These are phyloP conservation scores for Drosophila trapezifrons DNA, from an alignment of 1,140 invertebrate species.

Conservation along the genomic window DNA sequence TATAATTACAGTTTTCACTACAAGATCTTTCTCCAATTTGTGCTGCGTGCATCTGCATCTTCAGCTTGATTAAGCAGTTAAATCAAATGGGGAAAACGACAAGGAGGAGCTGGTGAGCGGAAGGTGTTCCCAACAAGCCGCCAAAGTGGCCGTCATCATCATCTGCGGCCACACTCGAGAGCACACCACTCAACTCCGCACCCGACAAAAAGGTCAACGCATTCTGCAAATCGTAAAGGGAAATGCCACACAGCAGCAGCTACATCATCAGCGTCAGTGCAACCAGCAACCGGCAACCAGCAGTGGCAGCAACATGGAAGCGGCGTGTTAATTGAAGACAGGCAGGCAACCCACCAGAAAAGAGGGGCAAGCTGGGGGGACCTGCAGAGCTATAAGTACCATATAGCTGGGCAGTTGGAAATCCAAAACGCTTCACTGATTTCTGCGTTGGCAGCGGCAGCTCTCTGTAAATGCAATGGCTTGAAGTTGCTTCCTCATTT, in stretches of 20 bases:
- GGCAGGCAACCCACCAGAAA: conserved; percentile 43
- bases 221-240: conserved; percentile 70
- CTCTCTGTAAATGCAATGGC: conserved; percentile 29
- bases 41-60: conserved; percentile 25
- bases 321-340: conserved; percentile 81
- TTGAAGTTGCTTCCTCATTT: conserved; percentile 74
- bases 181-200: conserved; percentile 38
- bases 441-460: conserved; percentile 61
- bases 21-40: too few species aligned
- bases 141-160: conserved; percentile 70
- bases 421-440: conserved; percentile 77
- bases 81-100: conserved; percentile 54
- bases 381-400: not conserved
- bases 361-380: conserved; percentile 25
- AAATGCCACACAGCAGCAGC: conserved; percentile 74
- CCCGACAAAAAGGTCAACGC: conserved; percentile 71
- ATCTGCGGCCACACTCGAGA: conserved; percentile 74
- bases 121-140: conserved; percentile 70
- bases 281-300: conserved; percentile 7
- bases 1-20: too few species aligned
- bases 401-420: conserved; percentile 56
- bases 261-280: conserved; percentile 29
- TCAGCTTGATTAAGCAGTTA: conserved; percentile 78
- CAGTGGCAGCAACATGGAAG: conserved; percentile 57
- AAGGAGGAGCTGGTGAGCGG: conserved; percentile 16